A percentile compares a stretch with the other conserved stretches of the same genome.
phyloP scores from a whole-genome alignment of 2,113 vertebrate species.

The Rhipidura dahli region DNA sequence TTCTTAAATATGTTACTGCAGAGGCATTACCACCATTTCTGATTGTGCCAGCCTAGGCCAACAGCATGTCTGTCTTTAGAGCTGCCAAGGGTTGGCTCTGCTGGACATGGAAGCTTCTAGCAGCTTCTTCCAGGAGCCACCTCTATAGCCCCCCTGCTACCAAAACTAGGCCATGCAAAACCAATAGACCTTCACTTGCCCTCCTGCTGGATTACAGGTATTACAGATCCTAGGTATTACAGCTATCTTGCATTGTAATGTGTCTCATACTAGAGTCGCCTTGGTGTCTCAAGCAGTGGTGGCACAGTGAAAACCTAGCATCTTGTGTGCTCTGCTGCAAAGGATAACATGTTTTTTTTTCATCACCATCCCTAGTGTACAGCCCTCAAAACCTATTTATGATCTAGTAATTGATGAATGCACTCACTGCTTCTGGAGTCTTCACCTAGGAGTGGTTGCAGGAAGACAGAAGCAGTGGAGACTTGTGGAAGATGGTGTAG shows the following conservation, averaged over 20 bases:
- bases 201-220: not conserved
- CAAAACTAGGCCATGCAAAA: not conserved
- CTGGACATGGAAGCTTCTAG: not conserved
- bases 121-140: not conserved
- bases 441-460: not conserved
- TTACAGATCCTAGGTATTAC: rapidly evolving
- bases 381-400: not conserved
- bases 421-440: not conserved
- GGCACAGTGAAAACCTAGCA: not conserved
- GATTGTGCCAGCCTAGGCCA: not conserved
- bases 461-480: not conserved
- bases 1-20: not conserved
- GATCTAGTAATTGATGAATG: not conserved
- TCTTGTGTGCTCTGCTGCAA: not conserved
- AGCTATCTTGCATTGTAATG: rapidly evolving
- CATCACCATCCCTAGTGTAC: rapidly evolving
- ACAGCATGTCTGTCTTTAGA: rapidly evolving
- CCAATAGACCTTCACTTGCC: not conserved
- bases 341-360: rapidly evolving
- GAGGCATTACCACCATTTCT: not conserved
- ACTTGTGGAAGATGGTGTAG: not conserved
- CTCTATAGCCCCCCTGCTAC: not conserved
- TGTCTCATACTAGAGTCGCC: not conserved
- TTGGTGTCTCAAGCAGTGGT: rapidly evolving
- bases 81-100: not conserved